These are phyloP conservation scores for Volucella inanis DNA, from an alignment of 2,888 invertebrate species.

Conservation along the genomic window DNA sequence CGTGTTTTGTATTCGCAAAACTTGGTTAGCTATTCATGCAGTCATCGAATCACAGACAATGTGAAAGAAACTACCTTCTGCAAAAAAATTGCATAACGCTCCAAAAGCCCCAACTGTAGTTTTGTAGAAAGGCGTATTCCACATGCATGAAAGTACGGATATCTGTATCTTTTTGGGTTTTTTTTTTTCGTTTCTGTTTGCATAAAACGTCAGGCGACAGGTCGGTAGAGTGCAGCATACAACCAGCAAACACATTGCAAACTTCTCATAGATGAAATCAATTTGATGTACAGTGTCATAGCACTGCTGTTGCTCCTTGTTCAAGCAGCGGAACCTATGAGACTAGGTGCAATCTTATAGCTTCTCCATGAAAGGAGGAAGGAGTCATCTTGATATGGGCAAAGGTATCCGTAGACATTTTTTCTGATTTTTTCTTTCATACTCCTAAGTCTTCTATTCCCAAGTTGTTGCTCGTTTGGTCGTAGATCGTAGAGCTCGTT, in stretches of 20 bases:
- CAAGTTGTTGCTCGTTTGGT: constrained; percentile 7
- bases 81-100: constrained; percentile 71
- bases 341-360: constrained; percentile 50
- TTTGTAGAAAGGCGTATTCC: constrained; percentile 36
- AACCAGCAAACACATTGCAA: constrained; percentile 65
- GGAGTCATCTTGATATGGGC: constrained; percentile 71
- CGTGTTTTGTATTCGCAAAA: constrained; percentile 44
- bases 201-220: constrained; percentile 74
- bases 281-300: constrained; percentile 75
- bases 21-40: constrained; percentile 72
- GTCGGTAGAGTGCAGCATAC: constrained; percentile 66
- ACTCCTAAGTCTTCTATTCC: constrained; percentile 15
- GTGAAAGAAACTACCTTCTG: constrained; percentile 56
- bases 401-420: constrained; percentile 49
- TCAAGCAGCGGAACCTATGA: constrained; percentile 16
- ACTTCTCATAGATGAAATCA: constrained; percentile 74
- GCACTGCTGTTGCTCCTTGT: constrained; percentile 60
- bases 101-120: constrained; percentile 10
- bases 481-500: constrained; percentile 16
- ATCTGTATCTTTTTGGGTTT: not conserved
- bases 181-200: constrained; percentile 10
- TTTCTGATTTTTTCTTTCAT: constrained; percentile 21
- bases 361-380: constrained; percentile 61
- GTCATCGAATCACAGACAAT: constrained; percentile 71
- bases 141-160: constrained; percentile 46